Evolutionary conservation across 2,797 vertebrate species (phyloP).

Genomic region (Benthosema pterotum): DNA sequence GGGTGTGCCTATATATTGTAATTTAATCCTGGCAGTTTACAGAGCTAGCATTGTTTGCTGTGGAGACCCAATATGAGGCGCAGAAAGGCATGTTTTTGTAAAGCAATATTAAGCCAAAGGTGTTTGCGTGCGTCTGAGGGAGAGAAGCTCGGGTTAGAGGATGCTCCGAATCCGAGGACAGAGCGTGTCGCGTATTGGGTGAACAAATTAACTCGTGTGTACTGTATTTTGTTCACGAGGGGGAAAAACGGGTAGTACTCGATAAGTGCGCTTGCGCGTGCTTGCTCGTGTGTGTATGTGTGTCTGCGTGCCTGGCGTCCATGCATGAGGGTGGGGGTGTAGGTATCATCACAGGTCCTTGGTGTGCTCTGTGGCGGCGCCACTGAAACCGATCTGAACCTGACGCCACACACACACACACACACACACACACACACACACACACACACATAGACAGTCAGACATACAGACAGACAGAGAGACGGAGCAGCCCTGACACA

Average conservation of each 20-base stretch:
- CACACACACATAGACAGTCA: constrained; percentile 8
- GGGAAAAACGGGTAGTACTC: too few relatives aligned
- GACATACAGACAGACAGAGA: not conserved
- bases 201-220: constrained; percentile 30
- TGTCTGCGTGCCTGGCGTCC: constrained; percentile 3
- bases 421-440: constrained; percentile 17
- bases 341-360: constrained; percentile 45
- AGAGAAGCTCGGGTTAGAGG: constrained; percentile 35
- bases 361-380: constrained; percentile 38
- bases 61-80: constrained; percentile 49
- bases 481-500: constrained; percentile 13
- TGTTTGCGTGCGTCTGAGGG: constrained; percentile 25
- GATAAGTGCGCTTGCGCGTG: constrained; percentile 11
- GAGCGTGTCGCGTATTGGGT: constrained; percentile 31
- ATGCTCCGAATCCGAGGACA: not conserved
- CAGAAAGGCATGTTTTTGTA: constrained; percentile 59
- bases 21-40: constrained; percentile 68
- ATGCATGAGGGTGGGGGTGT: constrained; percentile 25
- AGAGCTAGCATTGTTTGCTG: constrained; percentile 53
- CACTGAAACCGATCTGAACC: constrained; percentile 66
- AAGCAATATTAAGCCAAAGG: constrained; percentile 50
- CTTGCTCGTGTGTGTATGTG: constrained; percentile 35
- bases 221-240: too few relatives aligned
- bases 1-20: constrained; percentile 49
- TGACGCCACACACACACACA: constrained; percentile 23